Conservation (phyloP, 2,888 invertebrate species). For the Laspeyria flexula region DNA sequence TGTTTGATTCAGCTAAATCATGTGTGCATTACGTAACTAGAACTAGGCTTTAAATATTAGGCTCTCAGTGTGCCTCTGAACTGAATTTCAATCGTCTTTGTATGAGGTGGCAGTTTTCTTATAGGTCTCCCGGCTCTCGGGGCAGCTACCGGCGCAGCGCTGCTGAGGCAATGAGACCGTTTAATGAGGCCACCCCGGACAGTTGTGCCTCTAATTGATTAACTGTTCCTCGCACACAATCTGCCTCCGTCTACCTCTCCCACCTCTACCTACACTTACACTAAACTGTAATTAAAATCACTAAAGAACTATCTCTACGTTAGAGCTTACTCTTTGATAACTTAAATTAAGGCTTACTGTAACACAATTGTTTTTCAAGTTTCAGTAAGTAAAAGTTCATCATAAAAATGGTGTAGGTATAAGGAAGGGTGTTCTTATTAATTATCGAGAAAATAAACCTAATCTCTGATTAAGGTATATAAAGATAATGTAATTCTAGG, state of each 20-base stretch:
- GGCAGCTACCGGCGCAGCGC: not conserved
- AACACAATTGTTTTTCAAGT: not conserved
- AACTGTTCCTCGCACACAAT: slow-evolving; percentile 38
- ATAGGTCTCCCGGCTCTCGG: slow-evolving; percentile 1
- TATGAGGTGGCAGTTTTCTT: slow-evolving; percentile 17
- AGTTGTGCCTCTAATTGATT: slow-evolving; percentile 53
- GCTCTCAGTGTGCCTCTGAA: slow-evolving; percentile 3
- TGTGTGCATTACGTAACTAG: no score
- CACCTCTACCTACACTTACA: not conserved
- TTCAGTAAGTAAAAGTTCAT: no score
- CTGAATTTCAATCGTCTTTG: slow-evolving; percentile 13
- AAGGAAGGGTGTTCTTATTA: no score
- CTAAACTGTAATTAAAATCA: slow-evolving; percentile 12
- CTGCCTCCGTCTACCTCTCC: slow-evolving; percentile 5
- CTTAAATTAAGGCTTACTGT: no score
- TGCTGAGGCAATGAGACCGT: slow-evolving; percentile 63
- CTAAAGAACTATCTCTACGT: slow-evolving; percentile 2
- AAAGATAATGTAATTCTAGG: no score
- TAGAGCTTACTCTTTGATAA: not conserved
- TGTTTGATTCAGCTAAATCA: no score
- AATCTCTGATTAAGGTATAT: no score
- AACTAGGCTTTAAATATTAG: no score
- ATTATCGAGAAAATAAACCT: no score
- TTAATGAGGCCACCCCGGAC: slow-evolving; percentile 66
- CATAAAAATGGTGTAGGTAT: no score